Evolutionary conservation across 2,888 invertebrate genomes (phyloP), one percentile per base, ranked within the genome.

Genomic region (Nomada flava): DNA sequence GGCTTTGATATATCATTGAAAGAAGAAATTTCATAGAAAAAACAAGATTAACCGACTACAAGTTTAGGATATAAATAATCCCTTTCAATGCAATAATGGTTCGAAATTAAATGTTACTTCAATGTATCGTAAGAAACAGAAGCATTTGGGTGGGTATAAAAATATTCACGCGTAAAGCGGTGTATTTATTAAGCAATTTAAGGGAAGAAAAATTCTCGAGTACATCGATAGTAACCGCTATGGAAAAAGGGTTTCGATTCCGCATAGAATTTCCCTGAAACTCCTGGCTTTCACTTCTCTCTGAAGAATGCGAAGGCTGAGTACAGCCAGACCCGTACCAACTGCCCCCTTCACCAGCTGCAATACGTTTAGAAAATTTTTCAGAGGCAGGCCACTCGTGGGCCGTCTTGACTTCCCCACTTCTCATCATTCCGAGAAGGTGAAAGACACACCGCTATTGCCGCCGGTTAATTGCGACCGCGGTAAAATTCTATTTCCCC

Each of bases 291-390:
- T 92, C 92, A 92, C 92, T 92, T 80, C 80, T 92, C 91, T 91
- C 80, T 85, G 88, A 92, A 92, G 92, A 92, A 92, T 92, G 92
- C 90, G 92, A 92, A 92, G 92, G 92, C 91, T 92, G 91, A 85
- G 80, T 67, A 76, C 79, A 47, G 47, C 36, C 80, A 80, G 81
- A 75, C 60, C 71, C 82, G 82, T 80, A 82, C 57, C 76, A 75
- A 73, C 62, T 79, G 86, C 84, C 82, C 86, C 85, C 83, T 88
- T 87, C 88, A 82, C 82, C 82, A 70, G 70, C 26, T 52, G 75
- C 81, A 71, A 62, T 71, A 69, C 62, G 80, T 71, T 80, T 76
- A 80, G 82, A 80, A 71, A 68, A 80, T 76, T 82, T 69, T 81
- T 82, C 70, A 57, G 18, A 36, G 18, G 65, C 55, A 11, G 23